Percentiles rank a stretch among this genome's conserved stretches.
phyloP scores from a whole-genome alignment of 2,888 invertebrate genomes.

The Drosophila yooni region DNA sequence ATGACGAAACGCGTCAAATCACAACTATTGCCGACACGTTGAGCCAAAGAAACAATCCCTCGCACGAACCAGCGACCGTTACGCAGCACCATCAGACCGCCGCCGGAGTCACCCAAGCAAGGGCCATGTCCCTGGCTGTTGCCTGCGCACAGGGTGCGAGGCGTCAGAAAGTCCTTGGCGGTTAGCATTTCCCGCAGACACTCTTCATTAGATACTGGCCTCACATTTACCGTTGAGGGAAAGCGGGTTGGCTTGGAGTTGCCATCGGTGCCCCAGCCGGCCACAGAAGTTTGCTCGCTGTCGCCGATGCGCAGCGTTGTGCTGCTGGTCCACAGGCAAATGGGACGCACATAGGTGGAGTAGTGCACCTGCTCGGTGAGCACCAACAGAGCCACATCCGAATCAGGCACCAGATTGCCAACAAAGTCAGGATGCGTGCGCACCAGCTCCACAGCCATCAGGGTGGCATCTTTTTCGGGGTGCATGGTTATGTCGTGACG shows the following conservation, averaged over 20 bases:
- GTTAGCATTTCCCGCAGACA: conserved; percentile 61
- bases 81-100: conserved; percentile 85
- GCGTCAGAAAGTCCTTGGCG: conserved; percentile 66
- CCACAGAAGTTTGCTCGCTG: conserved; percentile 85
- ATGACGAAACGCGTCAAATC: conserved; percentile 87
- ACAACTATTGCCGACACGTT: conserved; percentile 84
- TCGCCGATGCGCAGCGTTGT: conserved; percentile 73
- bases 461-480: conserved; percentile 73
- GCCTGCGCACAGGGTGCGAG: conserved; percentile 81
- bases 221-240: conserved; percentile 60
- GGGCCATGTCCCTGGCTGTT: conserved; percentile 80
- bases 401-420: conserved; percentile 62
- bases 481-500: conserved; percentile 73
- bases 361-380: conserved; percentile 38
- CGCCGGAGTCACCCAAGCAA: conserved; percentile 87
- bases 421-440: conserved; percentile 84
- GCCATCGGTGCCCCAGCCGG: conserved; percentile 86
- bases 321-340: conserved; percentile 81
- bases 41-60: conserved; percentile 85
- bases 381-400: conserved; percentile 57
- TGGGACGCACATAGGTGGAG: conserved; percentile 70
- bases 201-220: conserved; percentile 49
- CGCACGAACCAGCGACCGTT: conserved; percentile 84
- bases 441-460: conserved; percentile 67
- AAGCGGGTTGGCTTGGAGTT: conserved; percentile 60